Base-by-base conservation (phyloP, 2,113 vertebrate species). In the Gorsachius goisagi region DNA sequence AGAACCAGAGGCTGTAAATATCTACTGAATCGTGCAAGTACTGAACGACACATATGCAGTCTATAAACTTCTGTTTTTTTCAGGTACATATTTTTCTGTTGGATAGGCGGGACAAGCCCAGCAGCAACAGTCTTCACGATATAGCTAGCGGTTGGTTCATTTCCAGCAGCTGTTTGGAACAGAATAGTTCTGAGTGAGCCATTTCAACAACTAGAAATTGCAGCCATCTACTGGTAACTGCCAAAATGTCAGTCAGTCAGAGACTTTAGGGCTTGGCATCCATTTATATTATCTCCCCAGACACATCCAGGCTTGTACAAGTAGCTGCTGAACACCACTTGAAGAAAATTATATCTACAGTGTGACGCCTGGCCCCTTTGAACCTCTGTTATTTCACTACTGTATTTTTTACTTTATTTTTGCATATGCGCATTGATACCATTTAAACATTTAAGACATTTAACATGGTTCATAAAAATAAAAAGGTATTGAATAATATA, bases 191-290 rank as follows among this genome's bases (percentile, higher is more conserved):
- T 81, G 66, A 95, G 59, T 60, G 68, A 95, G 76, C 56, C 76
- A 86, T 94, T 95, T 95, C 95, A 96, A 93, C 86, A 93, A 95
- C 77, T 94, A 96, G 93, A 97, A 96, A 91, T 95, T 97, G 91
- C 94, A 97, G 93, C 95, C 95, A 95, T 96, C 94, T 97, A 88
- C 94, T 91, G 87, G 92, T 79, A 92, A 94, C 89, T 91, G 95
- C 86, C 97, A 93, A 96, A 91, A 95, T 52, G 90, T 95, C 96
- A 93, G 74, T 95, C 94, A 96, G 77, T 50, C 62, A 90, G 72
- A 83, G 47, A 94, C 69, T 92, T 90, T 50, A 88, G 50, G 63
- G n/a, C 67, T 84, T 96, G 78, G 73, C 74, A 85, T 95, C 59
- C 85, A 72, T 88, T 94, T 92, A 71, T 92, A 60, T 89, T 90